These are phyloP conservation scores for Chrysomela aeneicollis DNA, from an alignment of 2,888 invertebrate species.

Conservation along the genomic window DNA sequence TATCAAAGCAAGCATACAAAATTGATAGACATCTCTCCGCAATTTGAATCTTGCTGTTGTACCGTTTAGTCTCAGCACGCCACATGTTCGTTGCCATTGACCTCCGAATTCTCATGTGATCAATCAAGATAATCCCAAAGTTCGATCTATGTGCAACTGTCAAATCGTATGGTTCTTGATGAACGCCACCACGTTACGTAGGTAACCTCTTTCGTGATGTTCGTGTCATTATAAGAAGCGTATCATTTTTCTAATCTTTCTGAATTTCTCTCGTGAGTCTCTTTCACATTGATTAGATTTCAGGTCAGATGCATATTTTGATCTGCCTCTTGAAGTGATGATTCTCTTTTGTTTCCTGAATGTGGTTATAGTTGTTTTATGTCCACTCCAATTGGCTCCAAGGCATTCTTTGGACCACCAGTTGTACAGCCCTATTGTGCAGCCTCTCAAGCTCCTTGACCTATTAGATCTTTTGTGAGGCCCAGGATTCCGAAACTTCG, in stretches of 20 bases:
- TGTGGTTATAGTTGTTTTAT: too few relatives aligned
- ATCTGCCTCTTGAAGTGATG: too few relatives aligned
- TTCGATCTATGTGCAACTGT: conserved; percentile 20
- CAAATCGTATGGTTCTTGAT: conserved; percentile 25
- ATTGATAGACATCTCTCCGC: neutral
- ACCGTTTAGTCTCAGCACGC: conserved; percentile 7
- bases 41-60: neutral
- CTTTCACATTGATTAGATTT: neutral
- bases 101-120: conserved; percentile 28
- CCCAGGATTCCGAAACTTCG: too few relatives aligned
- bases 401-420: too few relatives aligned
- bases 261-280: neutral
- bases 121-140: conserved; percentile 28
- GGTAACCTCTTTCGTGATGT: conserved; percentile 24
- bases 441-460: too few relatives aligned
- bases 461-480: too few relatives aligned
- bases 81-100: conserved; percentile 24
- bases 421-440: too few relatives aligned
- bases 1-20: neutral
- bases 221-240: conserved; percentile 13
- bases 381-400: too few relatives aligned
- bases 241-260: neutral
- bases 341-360: too few relatives aligned
- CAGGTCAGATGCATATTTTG: too few relatives aligned
- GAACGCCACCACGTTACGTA: conserved; percentile 30